Evolutionary conservation across 92 coral and sea anemone genomes (phyloP).

Genomic region (Bergia puertoricense): DNA sequence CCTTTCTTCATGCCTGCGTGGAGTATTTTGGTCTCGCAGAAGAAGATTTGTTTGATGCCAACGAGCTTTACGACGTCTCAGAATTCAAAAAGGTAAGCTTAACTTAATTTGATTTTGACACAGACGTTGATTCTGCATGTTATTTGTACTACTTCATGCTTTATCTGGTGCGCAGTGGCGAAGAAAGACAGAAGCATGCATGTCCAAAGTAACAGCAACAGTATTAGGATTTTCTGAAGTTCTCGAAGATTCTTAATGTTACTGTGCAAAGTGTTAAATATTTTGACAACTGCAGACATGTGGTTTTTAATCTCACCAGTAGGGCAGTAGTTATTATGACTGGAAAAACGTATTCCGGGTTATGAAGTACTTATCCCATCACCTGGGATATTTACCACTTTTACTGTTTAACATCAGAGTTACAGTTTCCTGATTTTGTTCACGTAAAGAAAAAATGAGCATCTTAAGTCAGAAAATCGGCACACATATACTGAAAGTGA

Average conservation of each 20-base stretch:
- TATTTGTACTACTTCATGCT: neutral
- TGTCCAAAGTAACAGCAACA: neutral
- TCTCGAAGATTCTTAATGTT: neutral
- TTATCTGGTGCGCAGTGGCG: neutral
- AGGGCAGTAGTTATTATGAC: neutral
- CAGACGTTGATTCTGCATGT: neutral
- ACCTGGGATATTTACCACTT: neutral
- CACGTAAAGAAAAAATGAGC: neutral
- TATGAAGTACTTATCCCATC: neutral
- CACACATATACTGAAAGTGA: neutral
- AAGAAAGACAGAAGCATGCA: neutral
- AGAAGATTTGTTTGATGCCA: slow-evolving; percentile 87
- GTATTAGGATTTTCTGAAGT: too few species aligned
- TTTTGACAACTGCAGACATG: neutral
- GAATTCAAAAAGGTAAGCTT: slow-evolving; percentile 87
- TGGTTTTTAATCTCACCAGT: too few species aligned
- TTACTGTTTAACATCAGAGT: neutral
- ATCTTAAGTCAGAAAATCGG: neutral
- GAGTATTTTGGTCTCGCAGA: slow-evolving; percentile 73
- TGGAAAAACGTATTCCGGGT: neutral
- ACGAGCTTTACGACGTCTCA: slow-evolving; percentile 91
- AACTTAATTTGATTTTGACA: neutral
- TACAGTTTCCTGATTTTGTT: neutral
- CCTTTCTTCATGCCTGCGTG: slow-evolving; percentile 80
- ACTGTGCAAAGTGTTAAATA: neutral